phyloP scores from a whole-genome alignment of 2,113 vertebrate species.

The Columba janthina region DNA sequence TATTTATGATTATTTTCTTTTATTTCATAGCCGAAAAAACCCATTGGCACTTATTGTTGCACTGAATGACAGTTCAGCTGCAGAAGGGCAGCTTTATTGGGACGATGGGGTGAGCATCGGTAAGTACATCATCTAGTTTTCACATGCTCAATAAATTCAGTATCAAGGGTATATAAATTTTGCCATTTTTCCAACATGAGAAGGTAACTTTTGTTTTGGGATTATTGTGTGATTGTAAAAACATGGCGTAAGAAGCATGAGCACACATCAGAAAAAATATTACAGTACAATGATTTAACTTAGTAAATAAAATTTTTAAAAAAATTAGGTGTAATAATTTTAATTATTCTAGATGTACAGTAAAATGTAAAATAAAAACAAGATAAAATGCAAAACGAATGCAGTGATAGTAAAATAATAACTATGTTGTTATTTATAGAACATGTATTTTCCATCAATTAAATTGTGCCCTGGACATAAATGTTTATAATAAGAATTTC shows the following conservation, averaged over 20 bases:
- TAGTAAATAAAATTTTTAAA: neutral
- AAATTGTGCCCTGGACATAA: no score
- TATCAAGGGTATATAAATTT: neutral
- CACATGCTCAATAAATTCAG: neutral
- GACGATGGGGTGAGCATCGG: constrained; percentile 86
- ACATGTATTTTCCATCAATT: neutral
- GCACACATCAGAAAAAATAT: no score
- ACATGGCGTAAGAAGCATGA: no score
- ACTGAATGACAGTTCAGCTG: constrained; percentile 12
- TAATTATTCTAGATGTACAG: no score
- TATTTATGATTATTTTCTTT: no score
- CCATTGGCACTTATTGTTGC: constrained; percentile 74
- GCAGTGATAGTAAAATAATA: neutral
- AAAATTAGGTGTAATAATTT: no score
- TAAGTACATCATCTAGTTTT: constrained; percentile 27
- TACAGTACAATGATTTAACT: neutral
- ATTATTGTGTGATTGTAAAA: no score
- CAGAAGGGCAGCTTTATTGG: constrained; percentile 85
- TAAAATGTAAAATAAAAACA: neutral
- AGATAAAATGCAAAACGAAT: neutral
- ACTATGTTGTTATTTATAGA: neutral
- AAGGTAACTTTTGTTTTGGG: neutral
- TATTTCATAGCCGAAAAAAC: constrained; percentile 77
- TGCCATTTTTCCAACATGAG: no score
- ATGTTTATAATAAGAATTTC: neutral